These are phyloP conservation scores for Sturnira hondurensis DNA, from an alignment of 2,113 vertebrate species.

Conservation along the genomic window DNA sequence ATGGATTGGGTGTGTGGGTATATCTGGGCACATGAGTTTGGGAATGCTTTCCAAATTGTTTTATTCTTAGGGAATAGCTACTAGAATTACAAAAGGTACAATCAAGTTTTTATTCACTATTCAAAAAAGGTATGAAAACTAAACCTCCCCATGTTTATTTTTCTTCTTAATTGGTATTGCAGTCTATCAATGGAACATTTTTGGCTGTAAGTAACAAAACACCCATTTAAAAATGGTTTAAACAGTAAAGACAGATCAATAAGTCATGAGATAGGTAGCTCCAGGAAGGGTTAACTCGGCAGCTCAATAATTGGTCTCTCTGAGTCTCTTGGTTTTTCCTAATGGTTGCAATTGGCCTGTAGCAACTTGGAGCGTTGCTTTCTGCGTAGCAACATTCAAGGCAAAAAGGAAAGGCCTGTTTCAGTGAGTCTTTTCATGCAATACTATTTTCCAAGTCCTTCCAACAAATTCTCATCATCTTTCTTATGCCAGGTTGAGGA, in stretches of 20 bases:
- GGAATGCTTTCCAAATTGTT: background rate
- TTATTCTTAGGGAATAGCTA: background rate
- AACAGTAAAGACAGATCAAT: background rate
- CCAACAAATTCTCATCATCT: background rate
- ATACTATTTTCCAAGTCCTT: background rate
- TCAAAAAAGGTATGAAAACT: background rate
- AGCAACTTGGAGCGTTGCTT: background rate
- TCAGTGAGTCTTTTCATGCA: background rate
- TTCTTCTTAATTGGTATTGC: background rate
- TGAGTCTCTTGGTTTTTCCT: background rate
- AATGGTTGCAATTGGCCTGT: background rate
- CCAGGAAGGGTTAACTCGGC: background rate
- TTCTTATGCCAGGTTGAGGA: background rate
- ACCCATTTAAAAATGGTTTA: background rate
- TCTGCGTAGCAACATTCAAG: background rate
- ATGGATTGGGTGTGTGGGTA: background rate
- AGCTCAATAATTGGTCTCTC: background rate
- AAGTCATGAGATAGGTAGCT: background rate
- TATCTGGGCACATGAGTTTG: rapidly evolving
- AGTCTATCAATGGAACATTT: background rate
- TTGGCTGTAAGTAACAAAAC: background rate
- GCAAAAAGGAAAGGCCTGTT: background rate
- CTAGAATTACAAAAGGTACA: background rate
- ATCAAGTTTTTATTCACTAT: background rate
- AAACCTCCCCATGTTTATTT: background rate